Evolutionary conservation across 2,888 invertebrate species (phyloP).

Genomic region (Petrolisthes cinctipes): DNA sequence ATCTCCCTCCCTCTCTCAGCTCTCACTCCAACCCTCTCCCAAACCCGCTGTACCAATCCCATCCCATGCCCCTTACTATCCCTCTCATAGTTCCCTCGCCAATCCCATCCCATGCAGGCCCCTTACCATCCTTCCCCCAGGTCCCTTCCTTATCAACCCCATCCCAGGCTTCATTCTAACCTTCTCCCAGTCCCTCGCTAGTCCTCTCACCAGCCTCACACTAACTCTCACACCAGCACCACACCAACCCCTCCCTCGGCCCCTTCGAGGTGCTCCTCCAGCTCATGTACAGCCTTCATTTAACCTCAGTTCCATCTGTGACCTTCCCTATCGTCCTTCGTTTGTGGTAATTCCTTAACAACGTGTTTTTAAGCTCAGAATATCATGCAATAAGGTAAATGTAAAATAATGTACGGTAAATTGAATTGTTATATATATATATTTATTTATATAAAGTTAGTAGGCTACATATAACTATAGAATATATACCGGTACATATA

Average conservation of each 20-base stretch:
- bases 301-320: too few species aligned
- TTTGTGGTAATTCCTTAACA: too few species aligned
- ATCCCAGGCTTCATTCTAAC: neutral
- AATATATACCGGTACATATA: too few species aligned
- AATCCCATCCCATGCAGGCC: neutral
- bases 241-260: neutral
- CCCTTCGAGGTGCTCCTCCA: neutral
- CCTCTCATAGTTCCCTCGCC: neutral
- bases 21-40: neutral
- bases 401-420: too few species aligned
- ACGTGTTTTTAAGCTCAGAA: too few species aligned
- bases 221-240: neutral
- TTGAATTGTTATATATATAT: too few species aligned
- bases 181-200: slow-evolving; percentile 2
- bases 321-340: too few species aligned
- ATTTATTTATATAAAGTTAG: too few species aligned
- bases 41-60: neutral
- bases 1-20: neutral
- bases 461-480: too few species aligned
- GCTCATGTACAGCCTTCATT: neutral
- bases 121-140: neutral
- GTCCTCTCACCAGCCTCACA: slow-evolving; percentile 22
- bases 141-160: neutral
- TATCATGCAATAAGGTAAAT: too few species aligned
- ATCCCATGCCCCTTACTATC: neutral